Conservation (phyloP, 2,888 invertebrate species). For the Xestia xanthographa region DNA sequence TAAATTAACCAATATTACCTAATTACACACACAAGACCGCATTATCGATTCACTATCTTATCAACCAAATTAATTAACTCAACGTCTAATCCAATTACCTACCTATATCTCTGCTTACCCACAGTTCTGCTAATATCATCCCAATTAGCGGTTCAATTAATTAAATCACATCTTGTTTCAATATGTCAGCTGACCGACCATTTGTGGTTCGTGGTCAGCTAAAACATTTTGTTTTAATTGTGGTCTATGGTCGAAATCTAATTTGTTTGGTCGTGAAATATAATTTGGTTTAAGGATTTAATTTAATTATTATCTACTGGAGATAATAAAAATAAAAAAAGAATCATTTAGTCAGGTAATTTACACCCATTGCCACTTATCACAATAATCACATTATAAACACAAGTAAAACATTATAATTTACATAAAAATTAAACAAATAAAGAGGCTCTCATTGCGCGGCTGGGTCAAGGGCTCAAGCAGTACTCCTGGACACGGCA, state of each 20-base stretch:
- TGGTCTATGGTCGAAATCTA: not conserved
- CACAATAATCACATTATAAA: too few species aligned
- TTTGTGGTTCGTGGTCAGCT: constrained; percentile 7
- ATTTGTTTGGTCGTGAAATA: not conserved
- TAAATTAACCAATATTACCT: not conserved
- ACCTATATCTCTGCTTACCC: not conserved
- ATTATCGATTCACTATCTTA: not conserved
- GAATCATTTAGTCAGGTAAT: too few species aligned
- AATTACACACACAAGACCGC: not conserved
- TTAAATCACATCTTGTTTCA: constrained; percentile 29
- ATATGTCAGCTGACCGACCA: constrained; percentile 16
- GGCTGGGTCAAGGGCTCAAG: too few species aligned
- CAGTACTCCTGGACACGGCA: too few species aligned
- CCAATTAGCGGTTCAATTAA: constrained; percentile 49
- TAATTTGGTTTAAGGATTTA: not conserved
- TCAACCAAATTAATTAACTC: constrained; percentile 26
- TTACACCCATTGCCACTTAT: too few species aligned
- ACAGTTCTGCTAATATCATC: constrained; percentile 16
- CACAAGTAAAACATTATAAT: too few species aligned
- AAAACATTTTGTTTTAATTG: not conserved
- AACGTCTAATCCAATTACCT: constrained; percentile 26
- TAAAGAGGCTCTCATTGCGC: too few species aligned
- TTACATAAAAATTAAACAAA: too few species aligned
- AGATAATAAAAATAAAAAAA: not conserved
- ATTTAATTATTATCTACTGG: not conserved